A percentile compares a stretch with the other conserved stretches of the same genome.
phyloP scores from a whole-genome alignment of 1,140 invertebrate genomes.

The Eurosta solidaginis region DNA sequence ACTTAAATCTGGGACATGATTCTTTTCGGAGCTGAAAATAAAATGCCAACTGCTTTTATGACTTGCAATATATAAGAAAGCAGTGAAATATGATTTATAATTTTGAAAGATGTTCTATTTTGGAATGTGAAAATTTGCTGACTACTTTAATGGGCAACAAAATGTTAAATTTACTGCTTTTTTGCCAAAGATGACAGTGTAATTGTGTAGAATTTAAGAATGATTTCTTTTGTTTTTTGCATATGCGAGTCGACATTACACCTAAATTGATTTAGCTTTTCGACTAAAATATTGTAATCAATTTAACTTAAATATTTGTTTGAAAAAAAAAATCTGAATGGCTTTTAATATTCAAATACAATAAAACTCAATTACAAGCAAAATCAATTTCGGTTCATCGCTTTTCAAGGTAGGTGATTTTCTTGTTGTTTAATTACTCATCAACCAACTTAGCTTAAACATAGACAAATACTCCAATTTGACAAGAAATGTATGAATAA shows the following conservation, averaged over 20 bases:
- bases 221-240: no score
- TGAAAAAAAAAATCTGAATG: not conserved
- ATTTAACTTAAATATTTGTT: not conserved
- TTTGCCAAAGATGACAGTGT: no score
- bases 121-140: no score
- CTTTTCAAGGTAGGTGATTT: constrained; percentile 32
- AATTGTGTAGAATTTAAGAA: no score
- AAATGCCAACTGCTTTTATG: no score
- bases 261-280: constrained; percentile 13
- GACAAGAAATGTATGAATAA: not conserved
- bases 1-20: no score
- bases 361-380: not conserved
- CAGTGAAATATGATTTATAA: no score
- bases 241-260: not conserved
- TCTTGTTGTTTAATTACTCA: not conserved
- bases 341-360: not conserved
- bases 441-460: not conserved
- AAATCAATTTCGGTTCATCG: constrained; percentile 33
- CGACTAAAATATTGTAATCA: not conserved
- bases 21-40: no score
- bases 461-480: not conserved
- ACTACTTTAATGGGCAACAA: no score
- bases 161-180: no score
- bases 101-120: no score
- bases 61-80: no score